Conservation (phyloP, 2,113 vertebrate genomes). For the Zeus faber region DNA sequence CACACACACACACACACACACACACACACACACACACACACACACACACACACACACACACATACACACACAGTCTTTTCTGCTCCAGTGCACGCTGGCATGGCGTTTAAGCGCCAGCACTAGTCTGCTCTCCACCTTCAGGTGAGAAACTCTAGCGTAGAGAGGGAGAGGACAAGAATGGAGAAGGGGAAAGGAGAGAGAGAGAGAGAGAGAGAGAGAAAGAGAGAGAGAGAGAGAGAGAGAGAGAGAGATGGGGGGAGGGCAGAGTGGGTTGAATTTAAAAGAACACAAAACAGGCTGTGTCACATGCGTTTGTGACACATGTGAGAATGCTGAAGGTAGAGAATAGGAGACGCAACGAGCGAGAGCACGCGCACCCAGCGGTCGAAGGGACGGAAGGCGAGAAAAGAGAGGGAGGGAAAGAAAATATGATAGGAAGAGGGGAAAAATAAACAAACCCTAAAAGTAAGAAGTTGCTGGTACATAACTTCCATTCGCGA, state of each 20-base stretch:
- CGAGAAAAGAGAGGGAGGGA: not conserved
- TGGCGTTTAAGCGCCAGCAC: slow-evolving; percentile 65
- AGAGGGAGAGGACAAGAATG: slow-evolving; percentile 22
- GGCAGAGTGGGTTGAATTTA: not conserved
- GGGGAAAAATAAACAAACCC: not conserved
- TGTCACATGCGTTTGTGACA: not conserved
- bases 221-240: not conserved
- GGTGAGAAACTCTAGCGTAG: slow-evolving; percentile 61
- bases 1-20: no score
- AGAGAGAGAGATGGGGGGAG: not conserved
- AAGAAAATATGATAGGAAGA: not conserved
- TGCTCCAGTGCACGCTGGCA: slow-evolving; percentile 63
- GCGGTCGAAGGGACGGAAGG: not conserved
- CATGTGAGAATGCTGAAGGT: not conserved
- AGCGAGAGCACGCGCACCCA: no score
- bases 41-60: no score
- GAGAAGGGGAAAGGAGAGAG: not conserved
- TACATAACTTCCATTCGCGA: no score
- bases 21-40: no score
- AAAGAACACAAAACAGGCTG: slow-evolving; percentile 3
- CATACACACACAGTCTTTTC: no score
- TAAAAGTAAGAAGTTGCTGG: no score
- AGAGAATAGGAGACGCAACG: not conserved
- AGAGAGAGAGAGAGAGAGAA: not conserved
- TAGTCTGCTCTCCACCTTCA: slow-evolving; percentile 55